Evolutionary conservation across 2,113 vertebrate species (phyloP).

Genomic region (Salvelinus sp.): DNA sequence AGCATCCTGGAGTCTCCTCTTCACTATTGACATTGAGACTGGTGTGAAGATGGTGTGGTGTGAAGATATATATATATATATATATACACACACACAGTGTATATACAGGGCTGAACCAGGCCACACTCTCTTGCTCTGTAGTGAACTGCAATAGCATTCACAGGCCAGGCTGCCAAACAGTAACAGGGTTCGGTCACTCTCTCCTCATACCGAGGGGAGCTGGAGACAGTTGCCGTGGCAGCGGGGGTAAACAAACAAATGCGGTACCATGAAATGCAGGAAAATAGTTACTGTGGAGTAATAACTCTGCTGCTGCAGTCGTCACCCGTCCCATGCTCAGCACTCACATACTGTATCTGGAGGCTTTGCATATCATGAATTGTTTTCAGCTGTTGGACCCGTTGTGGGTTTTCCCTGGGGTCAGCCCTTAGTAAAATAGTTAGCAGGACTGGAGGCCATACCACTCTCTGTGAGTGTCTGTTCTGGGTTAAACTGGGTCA

Average conservation of each 20-base stretch:
- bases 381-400: slow-evolving; percentile 39
- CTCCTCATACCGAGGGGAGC: slow-evolving; percentile 40
- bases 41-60: too few species aligned
- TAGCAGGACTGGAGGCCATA: too few species aligned
- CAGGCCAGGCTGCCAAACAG: neutral
- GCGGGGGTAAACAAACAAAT: slow-evolving; percentile 53
- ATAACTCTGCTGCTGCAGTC: slow-evolving; percentile 68
- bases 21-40: too few species aligned
- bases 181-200: slow-evolving; percentile 22
- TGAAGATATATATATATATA: too few species aligned
- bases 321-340: neutral
- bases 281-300: slow-evolving; percentile 58
- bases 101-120: too few species aligned
- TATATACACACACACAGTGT: too few species aligned
- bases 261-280: slow-evolving; percentile 63
- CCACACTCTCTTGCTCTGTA: neutral
- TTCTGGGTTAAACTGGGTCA: too few species aligned
- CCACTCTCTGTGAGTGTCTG: too few species aligned
- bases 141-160: too few species aligned
- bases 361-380: slow-evolving; percentile 9
- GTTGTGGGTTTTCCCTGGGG: slow-evolving; percentile 10
- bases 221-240: slow-evolving; percentile 40
- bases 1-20: too few species aligned
- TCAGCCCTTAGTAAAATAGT: slow-evolving; percentile 6
- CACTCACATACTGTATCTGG: slow-evolving; percentile 17